These are phyloP conservation scores for Meriones psammophilus DNA, from an alignment of 2,797 vertebrate species.

Conservation along the genomic window DNA sequence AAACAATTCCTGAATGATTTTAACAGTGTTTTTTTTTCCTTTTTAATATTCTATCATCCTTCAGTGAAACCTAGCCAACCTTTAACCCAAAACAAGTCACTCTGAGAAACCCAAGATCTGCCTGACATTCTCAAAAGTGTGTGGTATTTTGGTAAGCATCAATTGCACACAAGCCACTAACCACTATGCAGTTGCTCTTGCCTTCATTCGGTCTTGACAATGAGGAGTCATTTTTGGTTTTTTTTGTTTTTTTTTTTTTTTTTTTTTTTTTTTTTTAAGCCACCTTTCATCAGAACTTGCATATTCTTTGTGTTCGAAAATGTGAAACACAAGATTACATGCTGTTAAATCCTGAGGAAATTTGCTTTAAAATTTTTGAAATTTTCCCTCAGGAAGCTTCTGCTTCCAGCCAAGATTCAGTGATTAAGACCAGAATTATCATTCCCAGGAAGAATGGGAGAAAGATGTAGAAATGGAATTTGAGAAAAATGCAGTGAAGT, in stretches of 20 bases:
- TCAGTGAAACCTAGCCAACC: not conserved
- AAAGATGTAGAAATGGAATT: not conserved
- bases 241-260: no score
- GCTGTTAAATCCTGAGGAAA: not conserved
- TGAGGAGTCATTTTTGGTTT: not conserved
- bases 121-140: not conserved
- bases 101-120: conserved; percentile 19
- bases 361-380: not conserved
- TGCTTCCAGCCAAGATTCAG: not conserved
- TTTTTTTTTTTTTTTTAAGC: not conserved
- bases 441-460: not conserved
- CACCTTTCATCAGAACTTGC: not conserved
- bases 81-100: not conserved
- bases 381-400: not conserved
- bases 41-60: not conserved
- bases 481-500: not conserved
- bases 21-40: not conserved
- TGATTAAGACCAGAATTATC: not conserved
- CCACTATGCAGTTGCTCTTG: not conserved
- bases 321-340: not conserved
- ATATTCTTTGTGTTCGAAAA: not conserved
- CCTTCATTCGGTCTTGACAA: not conserved
- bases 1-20: conserved; percentile 5
- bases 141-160: not conserved
- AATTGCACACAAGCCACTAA: not conserved